Evolutionary conservation across 2,113 vertebrate species (phyloP).

Genomic region (Maccullochella peelii): DNA sequence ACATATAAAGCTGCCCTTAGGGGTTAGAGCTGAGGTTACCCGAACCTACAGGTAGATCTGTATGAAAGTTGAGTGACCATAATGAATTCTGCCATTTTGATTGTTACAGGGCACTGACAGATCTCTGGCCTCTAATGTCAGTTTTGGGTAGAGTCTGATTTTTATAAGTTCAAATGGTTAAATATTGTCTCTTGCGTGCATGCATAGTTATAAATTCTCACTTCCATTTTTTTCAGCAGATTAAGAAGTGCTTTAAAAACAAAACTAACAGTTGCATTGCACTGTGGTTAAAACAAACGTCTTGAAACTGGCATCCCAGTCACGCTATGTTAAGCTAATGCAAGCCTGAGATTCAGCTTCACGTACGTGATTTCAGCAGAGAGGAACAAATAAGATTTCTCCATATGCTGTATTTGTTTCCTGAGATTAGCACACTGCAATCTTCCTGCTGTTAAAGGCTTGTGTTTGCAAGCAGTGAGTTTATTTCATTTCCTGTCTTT

Average conservation of each 20-base stretch:
- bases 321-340: background rate
- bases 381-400: background rate
- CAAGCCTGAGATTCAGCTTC: background rate
- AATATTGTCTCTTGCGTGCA: background rate
- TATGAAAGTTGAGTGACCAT: background rate
- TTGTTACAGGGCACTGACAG: background rate
- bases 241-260: background rate
- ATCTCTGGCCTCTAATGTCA: background rate
- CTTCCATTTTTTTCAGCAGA: background rate
- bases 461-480: constrained; percentile 15
- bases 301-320: background rate
- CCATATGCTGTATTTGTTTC: background rate
- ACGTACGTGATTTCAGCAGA: constrained; percentile 8
- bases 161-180: background rate
- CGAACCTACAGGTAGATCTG: background rate
- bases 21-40: background rate
- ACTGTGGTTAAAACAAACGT: background rate
- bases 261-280: background rate
- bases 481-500: constrained; percentile 41
- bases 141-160: background rate
- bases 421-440: background rate
- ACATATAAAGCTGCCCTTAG: too few species aligned
- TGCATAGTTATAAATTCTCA: background rate
- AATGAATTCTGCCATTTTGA: background rate
- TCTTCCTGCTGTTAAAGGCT: too few species aligned